A percentile compares a stretch with the other conserved stretches of the same genome.
These are phyloP conservation scores for Pachyuromys duprasi DNA, from an alignment of 2,797 vertebrate genomes.

Conservation along the genomic window DNA sequence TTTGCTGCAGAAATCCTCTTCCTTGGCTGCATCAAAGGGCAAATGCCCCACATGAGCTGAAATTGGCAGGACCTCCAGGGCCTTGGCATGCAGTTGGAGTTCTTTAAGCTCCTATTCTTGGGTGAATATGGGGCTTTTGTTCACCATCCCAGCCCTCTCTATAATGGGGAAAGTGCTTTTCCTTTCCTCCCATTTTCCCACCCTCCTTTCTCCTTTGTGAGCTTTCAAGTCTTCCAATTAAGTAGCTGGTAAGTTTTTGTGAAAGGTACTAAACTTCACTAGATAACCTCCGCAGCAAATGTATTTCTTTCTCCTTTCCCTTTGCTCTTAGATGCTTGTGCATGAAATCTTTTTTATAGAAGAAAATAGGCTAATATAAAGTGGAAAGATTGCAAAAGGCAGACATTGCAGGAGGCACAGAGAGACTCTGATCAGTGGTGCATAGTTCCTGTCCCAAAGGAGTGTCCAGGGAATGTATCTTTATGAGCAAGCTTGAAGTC, in stretches of 20 bases:
- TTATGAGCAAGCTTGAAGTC: not conserved
- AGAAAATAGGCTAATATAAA: not conserved
- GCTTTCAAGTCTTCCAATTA: conserved; percentile 75
- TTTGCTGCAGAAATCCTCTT: conserved; percentile 58
- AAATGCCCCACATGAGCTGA: conserved; percentile 53
- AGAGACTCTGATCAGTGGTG: not conserved
- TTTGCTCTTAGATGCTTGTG: conserved; percentile 38
- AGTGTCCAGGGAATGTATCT: not conserved
- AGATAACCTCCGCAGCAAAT: conserved; percentile 31
- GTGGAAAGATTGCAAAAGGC: not conserved
- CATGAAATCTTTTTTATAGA: not conserved
- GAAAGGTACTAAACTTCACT: conserved; percentile 54
- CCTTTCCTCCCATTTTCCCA: conserved; percentile 69
- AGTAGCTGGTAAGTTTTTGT: conserved; percentile 65
- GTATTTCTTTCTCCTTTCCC: conserved; percentile 36
- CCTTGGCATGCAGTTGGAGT: conserved; percentile 64
- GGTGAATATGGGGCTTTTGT: conserved; percentile 76
- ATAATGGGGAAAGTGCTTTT: conserved; percentile 44
- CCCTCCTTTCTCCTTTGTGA: conserved; percentile 73
- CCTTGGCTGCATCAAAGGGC: conserved; percentile 76
- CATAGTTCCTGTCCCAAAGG: not conserved
- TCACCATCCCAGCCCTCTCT: conserved; percentile 26
- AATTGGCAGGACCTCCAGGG: conserved; percentile 67
- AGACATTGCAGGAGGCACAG: not conserved
- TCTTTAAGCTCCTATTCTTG: conserved; percentile 71